Conservation (phyloP, 1,140 invertebrate genomes). For the Saccostrea cuccullata region DNA sequence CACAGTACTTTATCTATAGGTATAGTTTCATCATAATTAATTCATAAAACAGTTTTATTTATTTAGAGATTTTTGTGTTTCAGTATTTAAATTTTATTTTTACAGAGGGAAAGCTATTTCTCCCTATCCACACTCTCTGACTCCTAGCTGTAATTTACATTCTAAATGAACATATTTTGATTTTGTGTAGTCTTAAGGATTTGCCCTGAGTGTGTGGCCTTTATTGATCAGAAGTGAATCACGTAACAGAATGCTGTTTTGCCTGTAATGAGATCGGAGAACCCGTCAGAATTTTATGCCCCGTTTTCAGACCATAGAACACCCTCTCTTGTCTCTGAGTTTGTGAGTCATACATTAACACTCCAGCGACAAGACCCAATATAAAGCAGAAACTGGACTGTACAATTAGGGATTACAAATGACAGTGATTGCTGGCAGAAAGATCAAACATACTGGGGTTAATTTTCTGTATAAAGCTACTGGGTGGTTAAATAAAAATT, state of each 20-base stretch:
- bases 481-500: background rate
- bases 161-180: background rate
- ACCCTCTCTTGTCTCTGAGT: background rate
- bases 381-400: background rate
- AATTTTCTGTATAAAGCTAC: conserved; percentile 22
- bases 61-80: too few species aligned
- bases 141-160: background rate
- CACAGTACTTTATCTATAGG: too few species aligned
- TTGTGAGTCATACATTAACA: conserved; percentile 28
- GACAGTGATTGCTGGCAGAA: conserved; percentile 16
- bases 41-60: too few species aligned
- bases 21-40: too few species aligned
- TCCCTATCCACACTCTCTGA: too few species aligned
- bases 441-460: conserved; percentile 14
- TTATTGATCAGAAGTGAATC: conserved; percentile 20
- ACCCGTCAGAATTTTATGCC: conserved; percentile 27
- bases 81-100: too few species aligned
- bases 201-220: background rate
- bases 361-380: conserved; percentile 5
- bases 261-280: background rate
- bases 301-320: conserved; percentile 1
- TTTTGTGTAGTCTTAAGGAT: background rate
- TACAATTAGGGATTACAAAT: conserved; percentile 1
- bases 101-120: too few species aligned
- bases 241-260: background rate